Evolutionary conservation across 2,888 invertebrate species (phyloP), one percentile per base, ranked within the genome.

Genomic region (Capitulum mitella): DNA sequence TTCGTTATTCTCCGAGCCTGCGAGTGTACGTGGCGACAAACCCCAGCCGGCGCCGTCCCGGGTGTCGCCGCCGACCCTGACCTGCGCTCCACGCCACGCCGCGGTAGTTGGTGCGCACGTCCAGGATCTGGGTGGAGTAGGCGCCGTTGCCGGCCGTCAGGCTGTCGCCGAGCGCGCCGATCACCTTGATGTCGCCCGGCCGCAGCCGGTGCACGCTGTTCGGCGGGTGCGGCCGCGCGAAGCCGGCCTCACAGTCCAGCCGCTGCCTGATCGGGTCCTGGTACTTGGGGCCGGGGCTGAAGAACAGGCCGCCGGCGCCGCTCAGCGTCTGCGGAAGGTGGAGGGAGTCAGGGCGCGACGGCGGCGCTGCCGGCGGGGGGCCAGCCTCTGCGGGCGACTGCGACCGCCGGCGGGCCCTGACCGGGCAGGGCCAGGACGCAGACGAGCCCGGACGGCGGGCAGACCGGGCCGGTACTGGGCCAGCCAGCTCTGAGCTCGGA

Each of bases 101-200:
- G 40, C 87, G 84, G 84, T 88, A 88, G 83, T 89, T 88, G 0
- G 86, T 84, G 0, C 83, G 74, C 0, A 89, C 82, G 12, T 89
- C 87, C 0, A 87, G 74, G 0, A 89, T 51, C 54, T 83, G 86
- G 0, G 84, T 84, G 0, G 89, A 88, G 34, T 88, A 86, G 37
- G 88, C 85, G 6, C 89, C 90, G 81, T 87, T 87, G 29, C 89
- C 90, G 0, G 89, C 89, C 0, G 89, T 89, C 75, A 90, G 82
- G 0, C 90, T 90, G 83, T 91, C 90, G 0, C 90, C 90, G 84
- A 90, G 85, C 0, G 88, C 89, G 0, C 85, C 90, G 26, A 90
- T 85, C 1, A 90, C 85, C 81, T 90, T 89, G 48, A 90, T 88
- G 83, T 90, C 90, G 10, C 90, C 90, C 0, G 90, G 90, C 77